phyloP scores from a whole-genome alignment of 2,888 invertebrate genomes.

The Nasonovia ribisnigri region DNA sequence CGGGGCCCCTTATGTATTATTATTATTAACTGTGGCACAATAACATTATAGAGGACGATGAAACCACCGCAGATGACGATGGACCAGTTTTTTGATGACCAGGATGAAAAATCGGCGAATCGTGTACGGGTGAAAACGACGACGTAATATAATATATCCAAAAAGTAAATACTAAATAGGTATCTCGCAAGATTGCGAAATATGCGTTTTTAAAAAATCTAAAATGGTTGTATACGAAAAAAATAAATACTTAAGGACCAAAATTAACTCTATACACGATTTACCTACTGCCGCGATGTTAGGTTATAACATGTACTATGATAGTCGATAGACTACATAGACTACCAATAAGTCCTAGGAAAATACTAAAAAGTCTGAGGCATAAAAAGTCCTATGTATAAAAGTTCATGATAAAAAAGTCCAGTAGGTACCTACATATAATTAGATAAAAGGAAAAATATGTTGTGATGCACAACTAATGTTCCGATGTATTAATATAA shows the following conservation, averaged over 20 bases:
- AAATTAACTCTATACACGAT: too few species aligned
- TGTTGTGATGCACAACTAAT: too few species aligned
- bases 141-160: neutral
- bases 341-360: too few species aligned
- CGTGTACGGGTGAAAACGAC: neutral
- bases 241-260: neutral
- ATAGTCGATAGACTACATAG: too few species aligned
- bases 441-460: too few species aligned
- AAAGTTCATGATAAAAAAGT: too few species aligned
- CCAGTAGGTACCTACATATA: too few species aligned
- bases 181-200: neutral
- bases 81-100: constrained; percentile 38
- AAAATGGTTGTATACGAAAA: neutral
- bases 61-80: neutral
- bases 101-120: neutral
- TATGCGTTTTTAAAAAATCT: neutral
- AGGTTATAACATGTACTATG: too few species aligned
- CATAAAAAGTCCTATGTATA: too few species aligned
- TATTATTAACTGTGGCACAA: neutral
- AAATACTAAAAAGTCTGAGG: too few species aligned
- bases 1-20: constrained; percentile 30
- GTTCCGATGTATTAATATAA: too few species aligned
- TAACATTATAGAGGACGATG: neutral
- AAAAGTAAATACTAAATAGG: neutral
- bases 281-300: too few species aligned